Percentiles rank a stretch among this genome's conserved stretches.
phyloP scores from a whole-genome alignment of 2,888 invertebrate genomes.

The Lepidocyrtoides sp. region DNA sequence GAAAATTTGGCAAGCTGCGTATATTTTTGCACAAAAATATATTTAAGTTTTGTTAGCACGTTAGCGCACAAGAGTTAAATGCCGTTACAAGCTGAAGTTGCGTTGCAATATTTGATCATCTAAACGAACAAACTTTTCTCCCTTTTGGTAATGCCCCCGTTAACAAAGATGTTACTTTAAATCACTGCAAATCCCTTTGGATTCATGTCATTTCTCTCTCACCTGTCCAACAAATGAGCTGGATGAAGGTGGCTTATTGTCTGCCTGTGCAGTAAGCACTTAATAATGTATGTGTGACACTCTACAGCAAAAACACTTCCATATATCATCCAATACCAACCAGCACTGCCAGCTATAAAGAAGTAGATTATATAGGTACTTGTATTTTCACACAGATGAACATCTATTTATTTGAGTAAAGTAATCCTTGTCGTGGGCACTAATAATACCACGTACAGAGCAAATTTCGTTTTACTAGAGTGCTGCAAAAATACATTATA shows the following conservation, averaged over 20 bases:
- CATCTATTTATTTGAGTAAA: not conserved
- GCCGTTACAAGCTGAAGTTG: no score
- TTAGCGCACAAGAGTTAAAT: no score
- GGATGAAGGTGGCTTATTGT: constrained; percentile 26
- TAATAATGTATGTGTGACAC: not conserved
- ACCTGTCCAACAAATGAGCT: constrained; percentile 19
- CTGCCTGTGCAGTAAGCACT: not conserved
- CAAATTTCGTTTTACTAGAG: not conserved
- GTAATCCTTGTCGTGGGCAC: not conserved
- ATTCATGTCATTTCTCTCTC: constrained; percentile 29
- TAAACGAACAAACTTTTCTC: not conserved
- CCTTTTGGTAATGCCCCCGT: not conserved
- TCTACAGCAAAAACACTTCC: not conserved
- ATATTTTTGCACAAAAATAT: not conserved
- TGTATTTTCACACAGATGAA: constrained; percentile 3
- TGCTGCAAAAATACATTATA: not conserved
- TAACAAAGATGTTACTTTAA: not conserved
- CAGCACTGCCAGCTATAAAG: not conserved
- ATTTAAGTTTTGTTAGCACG: no score
- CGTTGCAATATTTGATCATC: no score
- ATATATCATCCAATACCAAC: not conserved
- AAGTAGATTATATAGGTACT: no score
- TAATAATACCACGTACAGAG: not conserved
- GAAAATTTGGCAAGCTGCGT: no score
- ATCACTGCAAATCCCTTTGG: not conserved